Percentiles rank a stretch among this genome's conserved stretches.
Conservation (phyloP, 2,888 invertebrate genomes). For the Caenorhabditis sulstoni region DNA sequence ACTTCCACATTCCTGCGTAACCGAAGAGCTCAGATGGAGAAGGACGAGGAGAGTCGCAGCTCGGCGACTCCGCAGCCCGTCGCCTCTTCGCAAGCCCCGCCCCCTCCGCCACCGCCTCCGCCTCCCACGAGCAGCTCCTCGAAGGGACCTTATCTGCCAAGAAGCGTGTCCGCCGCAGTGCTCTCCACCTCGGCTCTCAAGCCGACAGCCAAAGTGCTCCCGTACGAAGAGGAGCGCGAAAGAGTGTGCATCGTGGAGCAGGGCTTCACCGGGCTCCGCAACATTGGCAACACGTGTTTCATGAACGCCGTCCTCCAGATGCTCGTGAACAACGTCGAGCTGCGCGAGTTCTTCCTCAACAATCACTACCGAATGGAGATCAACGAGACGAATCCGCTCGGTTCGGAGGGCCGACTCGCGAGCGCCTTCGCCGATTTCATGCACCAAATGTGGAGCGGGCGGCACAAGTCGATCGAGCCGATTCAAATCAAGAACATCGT, state of each 20-base stretch:
- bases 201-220: conserved; percentile 56
- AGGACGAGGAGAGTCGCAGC: conserved; percentile 25
- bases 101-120: conserved; percentile 43
- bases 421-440: conserved; percentile 82
- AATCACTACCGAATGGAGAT: conserved; percentile 81
- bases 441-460: conserved; percentile 82
- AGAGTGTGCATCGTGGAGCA: conserved; percentile 69
- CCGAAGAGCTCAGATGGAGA: conserved; percentile 30
- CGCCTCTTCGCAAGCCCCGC: conserved; percentile 1
- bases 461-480: conserved; percentile 81
- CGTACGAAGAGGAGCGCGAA: conserved; percentile 58
- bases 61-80: conserved; percentile 28
- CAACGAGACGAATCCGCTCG: conserved; percentile 82
- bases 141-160: conserved; percentile 32
- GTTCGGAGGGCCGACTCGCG: conserved; percentile 82
- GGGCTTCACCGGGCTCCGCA: conserved; percentile 83
- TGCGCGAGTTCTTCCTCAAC: conserved; percentile 83
- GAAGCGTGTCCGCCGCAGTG: conserved; percentile 54
- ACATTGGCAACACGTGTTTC: conserved; percentile 84
- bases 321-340: conserved; percentile 82
- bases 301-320: conserved; percentile 83
- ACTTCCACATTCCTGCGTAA: conserved; percentile 34
- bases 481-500: conserved; percentile 82
- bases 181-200: conserved; percentile 13
- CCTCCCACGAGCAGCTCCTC: conserved; percentile 29